A percentile compares a stretch with the other conserved stretches of the same genome.
Conservation (phyloP, 2,797 vertebrate species). For the Nannoperca australis region DNA sequence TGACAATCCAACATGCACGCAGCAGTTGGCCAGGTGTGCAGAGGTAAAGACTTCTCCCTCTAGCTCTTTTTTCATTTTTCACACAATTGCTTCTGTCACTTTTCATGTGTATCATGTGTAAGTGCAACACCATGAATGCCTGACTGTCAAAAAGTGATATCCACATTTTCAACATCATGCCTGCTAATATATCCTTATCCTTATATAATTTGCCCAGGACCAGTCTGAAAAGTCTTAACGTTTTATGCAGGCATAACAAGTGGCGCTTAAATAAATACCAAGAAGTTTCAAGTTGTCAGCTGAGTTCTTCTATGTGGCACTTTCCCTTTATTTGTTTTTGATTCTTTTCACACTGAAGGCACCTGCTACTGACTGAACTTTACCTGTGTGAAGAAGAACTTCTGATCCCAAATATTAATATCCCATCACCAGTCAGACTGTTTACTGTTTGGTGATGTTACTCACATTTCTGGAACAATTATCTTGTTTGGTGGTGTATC, state of each 20-base stretch:
- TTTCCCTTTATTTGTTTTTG: background rate
- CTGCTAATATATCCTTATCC: background rate
- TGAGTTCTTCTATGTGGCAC: background rate
- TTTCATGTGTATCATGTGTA: background rate
- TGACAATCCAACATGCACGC: background rate
- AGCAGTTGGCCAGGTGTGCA: background rate
- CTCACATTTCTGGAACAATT: background rate
- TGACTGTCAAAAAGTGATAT: background rate
- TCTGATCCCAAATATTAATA: conserved; percentile 8
- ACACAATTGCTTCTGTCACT: background rate
- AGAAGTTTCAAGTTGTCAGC: background rate
- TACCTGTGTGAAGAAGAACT: background rate
- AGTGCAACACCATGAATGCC: background rate
- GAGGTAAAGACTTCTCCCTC: background rate
- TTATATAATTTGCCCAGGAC: background rate
- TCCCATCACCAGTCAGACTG: background rate
- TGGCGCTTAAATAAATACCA: background rate
- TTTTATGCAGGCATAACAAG: background rate
- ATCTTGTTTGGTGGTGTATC: background rate
- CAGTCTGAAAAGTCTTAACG: background rate
- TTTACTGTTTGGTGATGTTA: background rate
- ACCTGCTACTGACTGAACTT: background rate
- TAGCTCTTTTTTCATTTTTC: background rate
- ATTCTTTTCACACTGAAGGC: background rate
- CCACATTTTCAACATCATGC: background rate